Evolutionary conservation across 1,140 invertebrate genomes (phyloP).

Genomic region (Macrotrachela quadricornifera): DNA sequence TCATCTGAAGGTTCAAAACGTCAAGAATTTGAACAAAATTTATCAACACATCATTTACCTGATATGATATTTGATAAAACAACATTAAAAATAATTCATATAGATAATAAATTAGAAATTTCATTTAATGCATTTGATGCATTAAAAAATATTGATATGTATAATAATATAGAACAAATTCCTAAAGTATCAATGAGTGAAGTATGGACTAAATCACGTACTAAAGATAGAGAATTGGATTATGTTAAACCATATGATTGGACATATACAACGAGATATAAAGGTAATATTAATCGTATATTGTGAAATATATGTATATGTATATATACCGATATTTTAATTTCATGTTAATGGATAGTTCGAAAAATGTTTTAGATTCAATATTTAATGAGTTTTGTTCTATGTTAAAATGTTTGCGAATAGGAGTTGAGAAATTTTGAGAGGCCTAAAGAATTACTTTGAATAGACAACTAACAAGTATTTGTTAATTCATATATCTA

Average conservation of each 20-base stretch:
- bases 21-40: slow-evolving; percentile 35
- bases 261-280: slow-evolving; percentile 86
- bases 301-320: background rate
- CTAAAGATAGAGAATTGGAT: slow-evolving; percentile 24
- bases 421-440: too few relatives aligned
- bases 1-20: slow-evolving; percentile 46
- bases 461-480: too few relatives aligned
- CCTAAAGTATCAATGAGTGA: slow-evolving; percentile 52
- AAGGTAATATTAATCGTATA: slow-evolving; percentile 50
- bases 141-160: slow-evolving; percentile 52
- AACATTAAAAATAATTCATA: too few relatives aligned
- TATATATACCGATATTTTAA: too few relatives aligned
- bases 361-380: too few relatives aligned
- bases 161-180: too few relatives aligned
- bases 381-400: too few relatives aligned
- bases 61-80: slow-evolving; percentile 95
- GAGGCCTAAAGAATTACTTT: too few relatives aligned
- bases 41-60: slow-evolving; percentile 67
- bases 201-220: slow-evolving; percentile 57
- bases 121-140: slow-evolving; percentile 82
- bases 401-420: too few relatives aligned
- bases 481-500: too few relatives aligned
- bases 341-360: too few relatives aligned
- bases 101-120: too few relatives aligned
- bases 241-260: slow-evolving; percentile 72